Percentiles rank a stretch among this genome's conserved stretches.
Conservation (phyloP, 1,140 invertebrate genomes). For the Platorchestia sp. region DNA sequence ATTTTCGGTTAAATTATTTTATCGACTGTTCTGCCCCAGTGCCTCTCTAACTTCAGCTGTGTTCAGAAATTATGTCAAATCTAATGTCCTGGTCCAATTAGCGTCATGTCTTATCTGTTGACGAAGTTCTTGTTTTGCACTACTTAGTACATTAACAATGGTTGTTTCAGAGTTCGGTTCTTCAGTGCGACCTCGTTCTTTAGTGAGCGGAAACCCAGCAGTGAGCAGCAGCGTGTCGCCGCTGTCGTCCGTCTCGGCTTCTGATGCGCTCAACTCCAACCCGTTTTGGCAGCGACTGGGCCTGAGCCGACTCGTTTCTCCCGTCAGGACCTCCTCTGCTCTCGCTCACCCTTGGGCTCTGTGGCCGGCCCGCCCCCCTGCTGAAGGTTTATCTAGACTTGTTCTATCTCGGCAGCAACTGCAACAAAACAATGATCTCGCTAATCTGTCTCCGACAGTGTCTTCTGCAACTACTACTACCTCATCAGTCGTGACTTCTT, state of each 20-base stretch:
- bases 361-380: not conserved
- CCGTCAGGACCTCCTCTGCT: not conserved
- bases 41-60: too few species aligned
- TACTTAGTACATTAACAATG: not conserved
- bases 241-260: not conserved
- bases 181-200: not conserved
- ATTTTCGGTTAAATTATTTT: not conserved
- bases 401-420: conserved; percentile 13
- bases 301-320: not conserved
- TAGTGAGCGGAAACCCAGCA: not conserved
- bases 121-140: not conserved
- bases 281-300: conserved; percentile 37
- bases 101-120: not conserved
- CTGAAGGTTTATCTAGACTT: conserved; percentile 18
- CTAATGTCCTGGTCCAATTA: not conserved
- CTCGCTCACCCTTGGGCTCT: not conserved
- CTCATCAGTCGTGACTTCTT: conserved; percentile 58
- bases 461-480: conserved; percentile 46
- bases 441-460: not conserved
- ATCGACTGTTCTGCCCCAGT: not conserved
- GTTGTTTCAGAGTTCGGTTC: not conserved
- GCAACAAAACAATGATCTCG: conserved; percentile 27
- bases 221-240: not conserved
- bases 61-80: too few species aligned
- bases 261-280: not conserved